Evolutionary conservation across 2,113 vertebrate genomes (phyloP).

Genomic region (Perca schrenkii): DNA sequence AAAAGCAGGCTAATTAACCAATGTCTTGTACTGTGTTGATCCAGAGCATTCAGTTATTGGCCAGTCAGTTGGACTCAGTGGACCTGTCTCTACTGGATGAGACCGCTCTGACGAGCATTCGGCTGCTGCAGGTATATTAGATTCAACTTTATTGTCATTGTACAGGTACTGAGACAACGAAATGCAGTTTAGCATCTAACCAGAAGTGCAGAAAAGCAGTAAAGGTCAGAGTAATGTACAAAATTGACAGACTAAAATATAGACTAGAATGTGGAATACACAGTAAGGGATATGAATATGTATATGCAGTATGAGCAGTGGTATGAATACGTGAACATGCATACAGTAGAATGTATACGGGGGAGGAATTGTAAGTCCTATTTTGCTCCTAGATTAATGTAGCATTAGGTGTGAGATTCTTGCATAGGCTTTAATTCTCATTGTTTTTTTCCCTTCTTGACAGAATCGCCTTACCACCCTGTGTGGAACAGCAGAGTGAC

Average conservation of each 20-base stretch:
- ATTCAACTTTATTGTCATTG: no score
- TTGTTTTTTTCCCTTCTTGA: background rate
- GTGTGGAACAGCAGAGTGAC: slow-evolving; percentile 70
- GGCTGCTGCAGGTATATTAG: slow-evolving; percentile 77
- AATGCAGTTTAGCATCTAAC: no score
- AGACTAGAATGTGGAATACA: no score
- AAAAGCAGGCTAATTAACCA: background rate
- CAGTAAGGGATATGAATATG: no score
- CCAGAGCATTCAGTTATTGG: slow-evolving; percentile 84
- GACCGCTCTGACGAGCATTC: slow-evolving; percentile 75
- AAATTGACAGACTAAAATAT: no score
- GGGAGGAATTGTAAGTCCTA: no score
- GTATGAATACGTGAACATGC: no score
- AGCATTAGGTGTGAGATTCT: background rate
- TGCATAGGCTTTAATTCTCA: background rate
- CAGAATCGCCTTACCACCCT: slow-evolving; percentile 81
- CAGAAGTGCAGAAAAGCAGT: no score
- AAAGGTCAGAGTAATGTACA: no score
- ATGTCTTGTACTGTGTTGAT: slow-evolving; percentile 17
- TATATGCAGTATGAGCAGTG: no score
- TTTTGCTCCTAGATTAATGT: background rate
- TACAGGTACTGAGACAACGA: no score
- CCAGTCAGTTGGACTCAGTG: slow-evolving; percentile 84
- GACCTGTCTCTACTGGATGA: slow-evolving; percentile 81
- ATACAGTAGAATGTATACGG: no score